Conservation (phyloP, 2,888 invertebrate species). For the Eretmocerus hayati region DNA sequence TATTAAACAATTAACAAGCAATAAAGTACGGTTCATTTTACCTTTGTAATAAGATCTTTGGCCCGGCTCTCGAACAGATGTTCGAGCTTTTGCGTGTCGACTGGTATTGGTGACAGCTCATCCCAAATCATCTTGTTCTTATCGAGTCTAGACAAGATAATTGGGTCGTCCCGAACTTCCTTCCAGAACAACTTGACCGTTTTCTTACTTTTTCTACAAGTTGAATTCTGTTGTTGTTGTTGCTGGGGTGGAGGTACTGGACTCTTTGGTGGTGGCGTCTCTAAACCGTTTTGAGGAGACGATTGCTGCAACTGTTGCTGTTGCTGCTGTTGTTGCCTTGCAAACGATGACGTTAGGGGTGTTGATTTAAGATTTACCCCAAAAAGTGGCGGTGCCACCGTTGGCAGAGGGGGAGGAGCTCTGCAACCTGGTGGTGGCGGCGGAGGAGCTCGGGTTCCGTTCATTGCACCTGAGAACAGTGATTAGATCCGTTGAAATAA, state of each 20-base stretch:
- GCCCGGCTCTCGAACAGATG: conserved; percentile 95
- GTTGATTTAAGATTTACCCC: conserved; percentile 39
- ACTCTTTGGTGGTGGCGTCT: conserved; percentile 31
- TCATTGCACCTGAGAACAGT: conserved; percentile 1
- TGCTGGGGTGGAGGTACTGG: conserved; percentile 27
- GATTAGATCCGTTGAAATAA: too few species aligned
- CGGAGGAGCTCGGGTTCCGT: conserved; percentile 47
- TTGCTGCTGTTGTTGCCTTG: too few species aligned
- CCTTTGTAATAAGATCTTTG: conserved; percentile 92
- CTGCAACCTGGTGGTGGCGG: conserved; percentile 38
- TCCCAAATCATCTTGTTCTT: conserved; percentile 78
- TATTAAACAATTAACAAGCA: too few species aligned
- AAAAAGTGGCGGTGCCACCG: conserved; percentile 45
- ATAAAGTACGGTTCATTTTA: conserved; percentile 48
- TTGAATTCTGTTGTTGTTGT: conserved; percentile 24
- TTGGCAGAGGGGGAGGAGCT: conserved; percentile 41
- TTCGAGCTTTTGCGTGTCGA: conserved; percentile 90
- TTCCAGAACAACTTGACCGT: conserved; percentile 98
- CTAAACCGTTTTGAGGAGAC: conserved; percentile 20
- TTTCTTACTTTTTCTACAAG: conserved; percentile 81
- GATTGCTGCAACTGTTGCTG: conserved; percentile 7
- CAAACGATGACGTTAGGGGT: conserved; percentile 5
- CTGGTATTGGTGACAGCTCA: conserved; percentile 71
- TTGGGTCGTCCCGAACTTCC: conserved; percentile 76
- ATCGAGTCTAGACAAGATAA: conserved; percentile 51